These are phyloP conservation scores for Epinephelus cyanopodus DNA, from an alignment of 2,113 vertebrate species.

Conservation along the genomic window DNA sequence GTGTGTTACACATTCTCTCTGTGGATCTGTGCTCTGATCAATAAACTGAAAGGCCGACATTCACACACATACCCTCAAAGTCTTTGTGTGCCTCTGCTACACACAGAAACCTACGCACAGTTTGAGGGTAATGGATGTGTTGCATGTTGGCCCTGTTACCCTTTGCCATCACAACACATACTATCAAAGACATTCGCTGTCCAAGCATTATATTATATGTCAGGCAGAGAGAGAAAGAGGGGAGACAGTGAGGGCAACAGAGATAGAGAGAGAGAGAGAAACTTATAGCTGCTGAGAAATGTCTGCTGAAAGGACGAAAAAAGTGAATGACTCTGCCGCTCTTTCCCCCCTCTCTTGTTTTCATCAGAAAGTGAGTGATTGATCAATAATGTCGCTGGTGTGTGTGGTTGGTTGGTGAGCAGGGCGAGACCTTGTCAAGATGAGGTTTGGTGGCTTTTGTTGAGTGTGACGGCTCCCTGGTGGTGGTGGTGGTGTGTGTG, in stretches of 20 bases:
- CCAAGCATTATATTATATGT: slow-evolving; percentile 55
- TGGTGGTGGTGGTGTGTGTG: not conserved
- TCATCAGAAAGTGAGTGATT: slow-evolving; percentile 66
- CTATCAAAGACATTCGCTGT: slow-evolving; percentile 57
- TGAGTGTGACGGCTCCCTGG: slow-evolving; percentile 42
- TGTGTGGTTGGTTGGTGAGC: slow-evolving; percentile 51
- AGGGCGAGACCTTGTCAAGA: slow-evolving; percentile 68
- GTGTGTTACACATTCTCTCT: slow-evolving; percentile 46
- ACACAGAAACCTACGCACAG: not conserved
- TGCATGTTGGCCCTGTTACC: slow-evolving; percentile 66
- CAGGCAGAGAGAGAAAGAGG: slow-evolving; percentile 13
- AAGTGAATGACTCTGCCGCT: slow-evolving; percentile 26
- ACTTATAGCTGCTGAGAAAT: slow-evolving; percentile 26
- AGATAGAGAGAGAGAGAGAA: not conserved
- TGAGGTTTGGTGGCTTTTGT: slow-evolving; percentile 63
- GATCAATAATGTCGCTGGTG: slow-evolving; percentile 68
- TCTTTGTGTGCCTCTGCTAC: not conserved
- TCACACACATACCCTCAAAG: slow-evolving; percentile 7
- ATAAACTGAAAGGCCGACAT: slow-evolving; percentile 68
- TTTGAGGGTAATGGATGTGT: slow-evolving; percentile 67
- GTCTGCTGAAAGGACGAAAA: slow-evolving; percentile 52
- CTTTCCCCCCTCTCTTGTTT: slow-evolving; percentile 37
- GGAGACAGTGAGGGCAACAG: not conserved
- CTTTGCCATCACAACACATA: slow-evolving; percentile 63
- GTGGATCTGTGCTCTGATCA: slow-evolving; percentile 60